These are phyloP conservation scores for Stegana nigrithorax DNA, from an alignment of 2,888 invertebrate genomes.

Conservation along the genomic window DNA sequence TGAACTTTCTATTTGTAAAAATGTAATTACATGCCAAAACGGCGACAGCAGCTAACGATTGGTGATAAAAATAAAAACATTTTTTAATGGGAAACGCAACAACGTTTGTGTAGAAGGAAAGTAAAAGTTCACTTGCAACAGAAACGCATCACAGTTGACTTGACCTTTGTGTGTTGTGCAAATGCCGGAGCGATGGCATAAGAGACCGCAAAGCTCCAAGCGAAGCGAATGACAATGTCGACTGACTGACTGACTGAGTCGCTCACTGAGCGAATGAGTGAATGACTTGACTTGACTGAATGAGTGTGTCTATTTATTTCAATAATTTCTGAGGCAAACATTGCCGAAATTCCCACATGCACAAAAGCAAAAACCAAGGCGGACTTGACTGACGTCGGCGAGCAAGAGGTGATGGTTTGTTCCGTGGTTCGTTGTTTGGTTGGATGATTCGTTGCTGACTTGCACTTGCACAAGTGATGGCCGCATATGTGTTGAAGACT, in stretches of 20 bases:
- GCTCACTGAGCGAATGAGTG: neutral
- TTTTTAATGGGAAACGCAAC: neutral
- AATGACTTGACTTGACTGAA: no score
- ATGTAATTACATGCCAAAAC: neutral
- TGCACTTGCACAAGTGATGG: neutral
- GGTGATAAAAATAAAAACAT: no score
- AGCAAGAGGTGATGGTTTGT: no score
- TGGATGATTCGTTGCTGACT: no score
- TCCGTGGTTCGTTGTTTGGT: no score
- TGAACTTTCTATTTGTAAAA: neutral
- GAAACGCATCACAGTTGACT: neutral
- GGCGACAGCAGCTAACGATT: neutral
- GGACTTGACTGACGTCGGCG: no score
- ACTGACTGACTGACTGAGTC: neutral
- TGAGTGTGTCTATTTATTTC: neutral
- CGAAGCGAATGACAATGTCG: neutral
- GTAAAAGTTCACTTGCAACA: neutral
- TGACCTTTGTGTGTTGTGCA: slow-evolving; percentile 1
- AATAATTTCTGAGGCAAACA: neutral
- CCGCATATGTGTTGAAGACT: no score
- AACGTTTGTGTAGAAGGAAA: neutral
- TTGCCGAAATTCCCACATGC: neutral
- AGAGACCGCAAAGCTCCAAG: neutral
- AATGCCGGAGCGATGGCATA: no score
- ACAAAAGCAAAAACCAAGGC: neutral